Conservation (phyloP, 30 jellyfish, hydroid and myxozoan genomes). For the Cassiopea andromeda region DNA sequence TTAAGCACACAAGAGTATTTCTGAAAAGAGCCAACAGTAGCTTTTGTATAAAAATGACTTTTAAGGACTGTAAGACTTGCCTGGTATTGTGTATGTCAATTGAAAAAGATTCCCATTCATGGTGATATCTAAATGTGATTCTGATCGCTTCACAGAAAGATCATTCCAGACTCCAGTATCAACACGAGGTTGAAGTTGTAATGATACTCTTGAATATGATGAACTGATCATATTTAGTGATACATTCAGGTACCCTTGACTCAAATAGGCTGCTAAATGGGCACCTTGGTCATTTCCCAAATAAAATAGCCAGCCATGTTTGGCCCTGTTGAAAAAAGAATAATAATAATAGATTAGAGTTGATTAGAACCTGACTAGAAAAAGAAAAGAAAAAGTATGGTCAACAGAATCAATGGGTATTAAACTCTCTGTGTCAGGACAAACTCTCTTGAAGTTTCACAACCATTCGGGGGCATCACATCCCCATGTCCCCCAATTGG, state of each 20-base stretch:
- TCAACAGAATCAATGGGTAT: too few species aligned
- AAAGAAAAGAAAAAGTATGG: too few species aligned
- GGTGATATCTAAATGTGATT: constrained; percentile 34
- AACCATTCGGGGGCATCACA: too few species aligned
- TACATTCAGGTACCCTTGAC: constrained; percentile 29
- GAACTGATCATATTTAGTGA: constrained; percentile 66
- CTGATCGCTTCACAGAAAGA: constrained; percentile 42
- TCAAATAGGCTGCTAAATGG: constrained; percentile 17
- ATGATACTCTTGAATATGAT: constrained; percentile 15
- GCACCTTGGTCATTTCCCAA: constrained; percentile 73
- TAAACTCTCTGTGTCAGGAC: too few species aligned
- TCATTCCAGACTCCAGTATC: constrained; percentile 53
- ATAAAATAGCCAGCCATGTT: constrained; percentile 43
- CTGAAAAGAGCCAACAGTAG: too few species aligned
- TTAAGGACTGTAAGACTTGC: background rate
- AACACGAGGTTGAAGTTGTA: constrained; percentile 7
- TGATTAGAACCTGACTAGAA: background rate
- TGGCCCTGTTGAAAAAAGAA: constrained; percentile 23
- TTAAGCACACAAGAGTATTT: too few species aligned
- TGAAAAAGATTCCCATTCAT: constrained; percentile 18
- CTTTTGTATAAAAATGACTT: too few species aligned
- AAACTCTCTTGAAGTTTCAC: too few species aligned
- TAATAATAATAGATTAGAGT: background rate
- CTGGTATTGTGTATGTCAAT: constrained; percentile 43
- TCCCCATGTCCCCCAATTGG: too few species aligned